Evolutionary conservation across 2,888 invertebrate genomes (phyloP), one percentile per base, ranked within the genome.

Genomic region (Nemoura dubitans): DNA sequence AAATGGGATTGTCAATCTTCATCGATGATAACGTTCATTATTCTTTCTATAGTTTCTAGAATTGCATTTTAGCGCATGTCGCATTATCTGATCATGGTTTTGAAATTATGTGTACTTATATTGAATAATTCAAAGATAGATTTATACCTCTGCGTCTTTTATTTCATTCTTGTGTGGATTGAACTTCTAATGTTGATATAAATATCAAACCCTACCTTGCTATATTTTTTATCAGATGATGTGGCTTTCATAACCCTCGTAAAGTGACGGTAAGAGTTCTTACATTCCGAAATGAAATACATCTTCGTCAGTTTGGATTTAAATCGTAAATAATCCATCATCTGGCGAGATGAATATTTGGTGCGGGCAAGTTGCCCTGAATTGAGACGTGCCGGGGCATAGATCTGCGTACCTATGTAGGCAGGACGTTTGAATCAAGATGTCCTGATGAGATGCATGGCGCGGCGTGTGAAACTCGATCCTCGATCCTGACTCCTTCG

Each of bases 1-100:
- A 59, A 59, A 59, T 59, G 59, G 59, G 59, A 59, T 59, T 59
- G 59, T 59, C 59, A 59, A 59, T 59, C 59, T 59, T 59, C 59
- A 59, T 21, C 21, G 59, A 21, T 59, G 59, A 59, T 59, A 59
- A 59, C 59, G 59, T 59, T 21, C 21, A 14, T 59, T 59, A 59
- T 59, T 59, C 59, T 59, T 59, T 59, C 59, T 59, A n/a, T n/a
- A 10, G 59, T 59, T 59, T 59, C 59, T 59, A 59, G 59, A 59
- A 59, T 7, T 59, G 21, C 14, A 59, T 59, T 59, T 59, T 59
- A 59, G 59, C 59, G 14, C 59, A 59, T 59, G 59, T 59, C 21
- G 6, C 14, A 59, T 59, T 59, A 59, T 59, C 59, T 21, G 59
- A 59, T 59, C 59, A 59, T 14, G 59, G 14, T 21, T 59, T 59